Conservation (phyloP, 2,797 vertebrate species). For the Manis javanica region DNA sequence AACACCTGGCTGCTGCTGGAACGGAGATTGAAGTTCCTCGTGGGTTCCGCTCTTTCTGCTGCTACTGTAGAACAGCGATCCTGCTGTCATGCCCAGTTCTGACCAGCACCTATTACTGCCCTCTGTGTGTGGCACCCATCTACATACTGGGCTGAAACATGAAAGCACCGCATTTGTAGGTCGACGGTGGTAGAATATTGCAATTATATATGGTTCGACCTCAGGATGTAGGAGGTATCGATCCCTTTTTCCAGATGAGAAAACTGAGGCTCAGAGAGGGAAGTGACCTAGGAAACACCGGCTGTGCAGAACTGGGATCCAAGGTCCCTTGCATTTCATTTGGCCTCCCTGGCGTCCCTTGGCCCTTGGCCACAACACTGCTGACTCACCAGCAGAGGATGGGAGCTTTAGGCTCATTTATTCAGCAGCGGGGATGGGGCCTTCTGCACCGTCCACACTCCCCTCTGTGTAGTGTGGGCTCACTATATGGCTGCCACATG, state of each 20-base stretch:
- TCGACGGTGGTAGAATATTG: rapidly evolving
- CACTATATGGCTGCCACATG: rapidly evolving
- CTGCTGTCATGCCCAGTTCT: background rate
- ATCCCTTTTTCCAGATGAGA: background rate
- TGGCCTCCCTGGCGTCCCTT: background rate
- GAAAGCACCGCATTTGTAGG: background rate
- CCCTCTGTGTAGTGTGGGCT: rapidly evolving
- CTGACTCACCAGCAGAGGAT: background rate
- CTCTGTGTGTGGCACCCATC: rapidly evolving
- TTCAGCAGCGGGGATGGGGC: background rate
- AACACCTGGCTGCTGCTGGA: background rate
- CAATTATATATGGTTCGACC: background rate
- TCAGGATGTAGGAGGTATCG: background rate
- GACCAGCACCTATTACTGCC: background rate
- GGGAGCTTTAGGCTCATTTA: background rate
- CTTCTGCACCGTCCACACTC: background rate
- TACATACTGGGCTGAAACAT: rapidly evolving
- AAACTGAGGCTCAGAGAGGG: background rate
- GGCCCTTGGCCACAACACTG: background rate
- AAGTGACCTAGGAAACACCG: background rate
- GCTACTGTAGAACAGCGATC: background rate
- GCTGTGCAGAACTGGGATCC: background rate
- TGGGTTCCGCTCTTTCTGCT: rapidly evolving
- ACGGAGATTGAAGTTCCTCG: background rate
- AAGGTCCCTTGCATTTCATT: too few species aligned